Evolutionary conservation across 2,113 vertebrate species (phyloP).

Genomic region (Scomber scombrus): DNA sequence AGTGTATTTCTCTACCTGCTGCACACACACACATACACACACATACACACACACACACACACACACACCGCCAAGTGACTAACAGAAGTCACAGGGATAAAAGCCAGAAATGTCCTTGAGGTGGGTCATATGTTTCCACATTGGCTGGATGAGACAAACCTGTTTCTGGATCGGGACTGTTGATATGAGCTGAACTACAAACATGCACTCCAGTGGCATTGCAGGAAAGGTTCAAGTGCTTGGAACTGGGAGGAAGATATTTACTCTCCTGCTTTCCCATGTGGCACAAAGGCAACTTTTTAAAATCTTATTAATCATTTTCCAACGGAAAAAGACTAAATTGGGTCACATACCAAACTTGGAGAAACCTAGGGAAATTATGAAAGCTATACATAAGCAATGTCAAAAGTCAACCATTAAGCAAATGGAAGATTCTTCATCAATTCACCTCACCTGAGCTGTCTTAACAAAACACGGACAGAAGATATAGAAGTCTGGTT

Average conservation of each 20-base stretch:
- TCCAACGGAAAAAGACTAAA: not conserved
- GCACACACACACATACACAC: not conserved
- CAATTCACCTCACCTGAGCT: not conserved
- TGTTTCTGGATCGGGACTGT: conserved; percentile 49
- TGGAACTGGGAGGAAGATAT: conserved; percentile 20
- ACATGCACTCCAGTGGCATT: conserved; percentile 35
- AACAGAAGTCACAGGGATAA: conserved; percentile 24
- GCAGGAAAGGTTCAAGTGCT: conserved; percentile 49
- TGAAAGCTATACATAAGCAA: not conserved
- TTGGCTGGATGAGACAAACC: conserved; percentile 49
- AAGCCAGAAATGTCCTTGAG: conserved; percentile 56
- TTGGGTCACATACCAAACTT: conserved; percentile 1
- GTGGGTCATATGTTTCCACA: conserved; percentile 67
- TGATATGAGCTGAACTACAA: conserved; percentile 64
- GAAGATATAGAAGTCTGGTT: not conserved
- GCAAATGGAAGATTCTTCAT: not conserved
- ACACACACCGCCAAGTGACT: not conserved
- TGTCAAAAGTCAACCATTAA: not conserved
- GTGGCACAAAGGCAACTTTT: conserved; percentile 28
- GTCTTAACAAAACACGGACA: not conserved
- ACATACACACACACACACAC: too few species aligned
- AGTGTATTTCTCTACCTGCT: conserved; percentile 52
- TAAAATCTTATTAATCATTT: conserved; percentile 34
- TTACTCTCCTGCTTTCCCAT: conserved; percentile 21
- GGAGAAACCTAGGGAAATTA: conserved; percentile 7